Conservation (phyloP, 2,888 invertebrate genomes). For the Drosophila rubida region DNA sequence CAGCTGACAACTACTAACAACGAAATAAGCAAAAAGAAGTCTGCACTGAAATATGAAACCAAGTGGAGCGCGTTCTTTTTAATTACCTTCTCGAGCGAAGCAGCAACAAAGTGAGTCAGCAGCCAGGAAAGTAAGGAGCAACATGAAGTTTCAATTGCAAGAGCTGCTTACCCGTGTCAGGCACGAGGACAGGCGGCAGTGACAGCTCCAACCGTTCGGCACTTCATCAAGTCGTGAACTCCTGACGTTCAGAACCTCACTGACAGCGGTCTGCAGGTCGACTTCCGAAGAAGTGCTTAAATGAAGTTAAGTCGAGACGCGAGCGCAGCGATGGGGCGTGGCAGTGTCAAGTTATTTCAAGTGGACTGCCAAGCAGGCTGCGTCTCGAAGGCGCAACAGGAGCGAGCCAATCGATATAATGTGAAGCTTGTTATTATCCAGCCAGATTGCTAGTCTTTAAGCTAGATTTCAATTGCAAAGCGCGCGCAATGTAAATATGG, state of each 20-base stretch:
- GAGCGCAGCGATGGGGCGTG: background rate
- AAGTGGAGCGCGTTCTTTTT: slow-evolving; percentile 50
- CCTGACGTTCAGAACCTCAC: slow-evolving; percentile 39
- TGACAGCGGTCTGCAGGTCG: slow-evolving; percentile 52
- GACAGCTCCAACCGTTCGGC: slow-evolving; percentile 51
- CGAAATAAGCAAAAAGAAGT: too few relatives aligned
- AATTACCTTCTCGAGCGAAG: slow-evolving; percentile 57
- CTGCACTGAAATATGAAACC: slow-evolving; percentile 50
- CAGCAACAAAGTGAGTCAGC: slow-evolving; percentile 43
- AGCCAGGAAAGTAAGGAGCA: slow-evolving; percentile 22
- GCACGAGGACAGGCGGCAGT: slow-evolving; percentile 17
- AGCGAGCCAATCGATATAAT: slow-evolving; percentile 25
- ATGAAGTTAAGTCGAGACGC: slow-evolving; percentile 55
- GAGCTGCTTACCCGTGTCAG: slow-evolving; percentile 48
- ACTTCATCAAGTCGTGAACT: slow-evolving; percentile 61
- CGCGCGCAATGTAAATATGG: background rate
- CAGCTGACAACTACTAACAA: too few relatives aligned
- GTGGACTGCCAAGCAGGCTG: slow-evolving; percentile 21
- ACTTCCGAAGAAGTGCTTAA: slow-evolving; percentile 43
- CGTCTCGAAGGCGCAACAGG: slow-evolving; percentile 2
- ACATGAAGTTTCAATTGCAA: slow-evolving; percentile 53
- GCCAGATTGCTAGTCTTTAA: background rate
- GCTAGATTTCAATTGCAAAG: background rate
- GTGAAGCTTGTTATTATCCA: background rate
- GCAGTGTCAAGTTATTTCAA: slow-evolving; percentile 43